Conservation (phyloP, 2,113 vertebrate genomes). For the Xerus inauris region DNA sequence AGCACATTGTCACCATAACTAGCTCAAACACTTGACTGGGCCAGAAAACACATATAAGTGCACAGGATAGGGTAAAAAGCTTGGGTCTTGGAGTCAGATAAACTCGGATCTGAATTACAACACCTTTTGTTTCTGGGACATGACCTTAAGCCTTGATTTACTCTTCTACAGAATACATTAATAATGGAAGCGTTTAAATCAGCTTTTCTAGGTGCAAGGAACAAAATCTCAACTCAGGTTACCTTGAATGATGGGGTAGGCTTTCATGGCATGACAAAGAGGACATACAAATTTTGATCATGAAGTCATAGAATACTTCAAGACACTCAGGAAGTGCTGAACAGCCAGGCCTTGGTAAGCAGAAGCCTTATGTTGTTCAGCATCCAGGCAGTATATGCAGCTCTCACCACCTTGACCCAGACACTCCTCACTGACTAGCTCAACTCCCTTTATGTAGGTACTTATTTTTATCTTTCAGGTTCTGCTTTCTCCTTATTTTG, state of each 20-base stretch:
- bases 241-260: not conserved
- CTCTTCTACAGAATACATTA: not conserved
- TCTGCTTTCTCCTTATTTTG: not conserved
- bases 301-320: not conserved
- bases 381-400: not conserved
- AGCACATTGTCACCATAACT: not conserved
- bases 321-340: not conserved
- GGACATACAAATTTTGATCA: not conserved
- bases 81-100: not conserved
- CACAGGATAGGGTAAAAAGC: not conserved
- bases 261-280: not conserved
- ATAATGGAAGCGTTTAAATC: not conserved
- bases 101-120: not conserved
- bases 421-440: not conserved
- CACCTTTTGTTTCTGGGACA: not conserved
- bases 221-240: not conserved
- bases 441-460: not conserved
- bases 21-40: not conserved
- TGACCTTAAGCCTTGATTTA: not conserved
- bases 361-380: not conserved
- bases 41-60: not conserved
- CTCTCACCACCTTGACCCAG: not conserved
- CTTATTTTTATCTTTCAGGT: not conserved
- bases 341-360: not conserved
- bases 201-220: slow-evolving; percentile 10